A percentile compares a stretch with the other conserved stretches of the same genome.
Conservation (phyloP, 2,797 vertebrate species). For the Poecilia gillii region DNA sequence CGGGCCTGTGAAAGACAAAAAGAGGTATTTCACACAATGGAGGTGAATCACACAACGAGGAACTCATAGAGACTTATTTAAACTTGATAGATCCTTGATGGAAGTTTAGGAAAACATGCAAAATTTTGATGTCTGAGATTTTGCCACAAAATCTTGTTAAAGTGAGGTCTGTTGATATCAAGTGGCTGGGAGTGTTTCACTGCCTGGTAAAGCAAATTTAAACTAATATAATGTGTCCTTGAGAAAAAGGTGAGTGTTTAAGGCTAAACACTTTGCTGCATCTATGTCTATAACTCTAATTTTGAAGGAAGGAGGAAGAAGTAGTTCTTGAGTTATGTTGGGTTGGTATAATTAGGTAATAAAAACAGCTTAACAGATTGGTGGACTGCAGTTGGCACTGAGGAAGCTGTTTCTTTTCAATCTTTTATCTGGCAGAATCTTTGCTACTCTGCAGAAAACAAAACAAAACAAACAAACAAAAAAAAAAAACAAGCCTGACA, state of each 20-base stretch:
- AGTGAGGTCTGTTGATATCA: neutral
- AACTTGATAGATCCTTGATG: neutral
- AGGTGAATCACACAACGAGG: neutral
- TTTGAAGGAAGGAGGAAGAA: neutral
- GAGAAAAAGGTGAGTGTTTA: neutral
- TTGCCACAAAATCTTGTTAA: neutral
- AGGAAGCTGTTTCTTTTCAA: neutral
- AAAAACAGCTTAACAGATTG: neutral
- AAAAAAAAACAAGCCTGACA: neutral
- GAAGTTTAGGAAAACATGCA: neutral
- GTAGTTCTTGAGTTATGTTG: neutral
- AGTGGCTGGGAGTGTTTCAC: neutral
- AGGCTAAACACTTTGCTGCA: neutral
- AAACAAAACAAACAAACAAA: no score
- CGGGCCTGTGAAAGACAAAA: constrained; percentile 81
- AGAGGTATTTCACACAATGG: constrained; percentile 2
- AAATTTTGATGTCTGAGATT: neutral
- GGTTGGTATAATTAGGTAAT: neutral
- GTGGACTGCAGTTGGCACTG: neutral
- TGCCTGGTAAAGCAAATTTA: neutral
- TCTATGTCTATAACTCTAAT: neutral
- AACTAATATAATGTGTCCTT: neutral
- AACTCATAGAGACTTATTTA: neutral
- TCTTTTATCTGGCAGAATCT: neutral
- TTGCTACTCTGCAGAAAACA: neutral